phyloP scores from a whole-genome alignment of 1,140 invertebrate species.

The Sminthurides bifidus region DNA sequence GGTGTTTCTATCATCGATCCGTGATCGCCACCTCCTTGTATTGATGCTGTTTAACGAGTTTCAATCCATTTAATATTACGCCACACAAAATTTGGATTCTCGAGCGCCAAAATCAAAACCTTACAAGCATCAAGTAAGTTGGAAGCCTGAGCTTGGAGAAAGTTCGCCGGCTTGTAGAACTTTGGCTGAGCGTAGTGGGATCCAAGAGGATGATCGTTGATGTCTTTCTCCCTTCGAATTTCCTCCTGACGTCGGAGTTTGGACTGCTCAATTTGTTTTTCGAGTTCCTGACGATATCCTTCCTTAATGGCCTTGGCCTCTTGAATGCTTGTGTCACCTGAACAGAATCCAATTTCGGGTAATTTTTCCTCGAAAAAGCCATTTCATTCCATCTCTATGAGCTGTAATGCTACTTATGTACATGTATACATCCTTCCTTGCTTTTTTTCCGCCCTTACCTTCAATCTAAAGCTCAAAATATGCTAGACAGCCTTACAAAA shows the following conservation, averaged over 20 bases:
- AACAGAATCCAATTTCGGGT: no score
- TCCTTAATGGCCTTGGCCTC: conserved; percentile 3
- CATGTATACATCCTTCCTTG: background rate
- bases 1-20: no score
- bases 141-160: no score
- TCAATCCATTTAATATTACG: no score
- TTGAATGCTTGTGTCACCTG: background rate
- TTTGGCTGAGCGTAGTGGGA: conserved; percentile 1
- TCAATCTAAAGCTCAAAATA: background rate
- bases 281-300: background rate
- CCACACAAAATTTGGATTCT: no score
- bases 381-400: no score
- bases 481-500: no score
- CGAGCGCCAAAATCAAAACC: no score
- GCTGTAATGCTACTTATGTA: background rate
- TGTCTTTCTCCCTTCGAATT: conserved; percentile 8
- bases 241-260: conserved; percentile 10
- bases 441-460: background rate
- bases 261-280: conserved; percentile 12
- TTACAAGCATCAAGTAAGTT: no score
- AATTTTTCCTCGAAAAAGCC: no score
- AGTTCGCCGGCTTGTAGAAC: background rate
- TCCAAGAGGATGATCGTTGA: conserved; percentile 17
- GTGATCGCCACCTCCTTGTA: no score
- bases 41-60: no score